Conservation (phyloP, 2,888 invertebrate species). For the Drosophila eohydei region DNA sequence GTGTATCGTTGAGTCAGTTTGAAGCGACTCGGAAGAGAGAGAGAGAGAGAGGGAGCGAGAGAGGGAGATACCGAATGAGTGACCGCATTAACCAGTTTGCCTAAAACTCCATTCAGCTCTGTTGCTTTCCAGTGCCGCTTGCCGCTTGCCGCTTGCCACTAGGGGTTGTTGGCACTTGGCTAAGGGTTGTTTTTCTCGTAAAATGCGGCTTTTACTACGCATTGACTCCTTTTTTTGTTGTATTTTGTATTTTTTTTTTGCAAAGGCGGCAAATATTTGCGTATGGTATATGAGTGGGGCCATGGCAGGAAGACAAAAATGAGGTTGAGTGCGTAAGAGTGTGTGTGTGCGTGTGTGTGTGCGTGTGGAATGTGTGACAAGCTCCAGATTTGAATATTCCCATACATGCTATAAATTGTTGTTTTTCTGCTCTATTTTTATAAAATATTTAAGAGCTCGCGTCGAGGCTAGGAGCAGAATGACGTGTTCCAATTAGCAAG, state of each 20-base stretch:
- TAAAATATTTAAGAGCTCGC: conserved; percentile 34
- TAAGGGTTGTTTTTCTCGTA: conserved; percentile 31
- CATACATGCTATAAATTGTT: conserved; percentile 12
- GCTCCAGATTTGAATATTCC: conserved; percentile 34
- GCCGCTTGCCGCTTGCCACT: conserved; percentile 14
- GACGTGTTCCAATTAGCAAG: conserved; percentile 39
- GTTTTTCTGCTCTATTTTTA: conserved; percentile 2
- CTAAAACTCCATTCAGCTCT: conserved; percentile 40
- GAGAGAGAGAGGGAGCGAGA: background rate
- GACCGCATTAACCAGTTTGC: conserved; percentile 35
- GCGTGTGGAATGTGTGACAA: conserved; percentile 38
- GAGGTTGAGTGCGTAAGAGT: conserved; percentile 14
- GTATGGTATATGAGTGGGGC: conserved; percentile 14
- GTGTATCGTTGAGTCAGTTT: conserved; percentile 24
- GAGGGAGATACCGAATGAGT: conserved; percentile 1
- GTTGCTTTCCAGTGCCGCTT: conserved; percentile 37
- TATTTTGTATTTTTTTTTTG: background rate
- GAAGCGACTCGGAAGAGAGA: background rate
- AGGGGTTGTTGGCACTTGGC: conserved; percentile 42
- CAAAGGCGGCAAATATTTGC: conserved; percentile 36
- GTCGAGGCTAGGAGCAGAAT: conserved; percentile 3
- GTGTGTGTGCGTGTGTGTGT: background rate
- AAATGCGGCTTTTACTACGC: conserved; percentile 39
- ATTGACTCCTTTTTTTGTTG: conserved; percentile 5
- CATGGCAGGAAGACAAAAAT: conserved; percentile 6